A percentile compares a stretch with the other conserved stretches of the same genome.
Conservation (phyloP, 2,797 vertebrate genomes). For the Sebastes kiyomatsui region DNA sequence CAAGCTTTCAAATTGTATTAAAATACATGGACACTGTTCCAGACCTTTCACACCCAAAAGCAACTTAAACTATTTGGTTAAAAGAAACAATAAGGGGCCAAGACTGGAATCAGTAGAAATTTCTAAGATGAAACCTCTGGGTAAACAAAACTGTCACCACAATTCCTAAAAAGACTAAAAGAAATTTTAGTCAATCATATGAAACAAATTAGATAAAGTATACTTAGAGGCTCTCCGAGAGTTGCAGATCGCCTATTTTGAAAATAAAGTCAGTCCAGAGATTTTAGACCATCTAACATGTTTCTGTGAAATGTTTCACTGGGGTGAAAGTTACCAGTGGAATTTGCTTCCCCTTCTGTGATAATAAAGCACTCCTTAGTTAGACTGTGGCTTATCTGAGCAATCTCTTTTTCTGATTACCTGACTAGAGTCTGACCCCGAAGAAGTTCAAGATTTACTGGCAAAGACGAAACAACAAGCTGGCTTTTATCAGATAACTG, state of each 20-base stretch:
- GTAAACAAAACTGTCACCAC: conserved; percentile 5
- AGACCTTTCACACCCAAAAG: background rate
- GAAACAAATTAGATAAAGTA: background rate
- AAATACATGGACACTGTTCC: background rate
- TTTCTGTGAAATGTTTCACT: conserved; percentile 44
- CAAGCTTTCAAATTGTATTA: background rate
- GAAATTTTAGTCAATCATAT: background rate
- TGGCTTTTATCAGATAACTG: conserved; percentile 41
- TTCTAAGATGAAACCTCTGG: background rate
- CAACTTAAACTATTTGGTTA: background rate
- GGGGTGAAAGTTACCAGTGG: background rate
- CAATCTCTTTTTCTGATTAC: conserved; percentile 12
- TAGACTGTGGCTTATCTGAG: background rate
- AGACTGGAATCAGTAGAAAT: background rate
- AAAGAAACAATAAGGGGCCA: background rate
- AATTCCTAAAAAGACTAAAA: background rate
- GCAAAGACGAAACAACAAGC: conserved; percentile 9
- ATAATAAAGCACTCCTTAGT: conserved; percentile 8
- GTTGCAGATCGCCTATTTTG: background rate
- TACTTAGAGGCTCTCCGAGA: background rate
- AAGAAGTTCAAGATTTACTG: background rate
- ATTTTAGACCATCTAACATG: background rate
- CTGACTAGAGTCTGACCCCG: conserved; percentile 3
- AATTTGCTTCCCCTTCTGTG: background rate
- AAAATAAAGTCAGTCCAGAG: background rate